phyloP scores from a whole-genome alignment of 1,140 invertebrate genomes.

The Lasaia peninsularis region DNA sequence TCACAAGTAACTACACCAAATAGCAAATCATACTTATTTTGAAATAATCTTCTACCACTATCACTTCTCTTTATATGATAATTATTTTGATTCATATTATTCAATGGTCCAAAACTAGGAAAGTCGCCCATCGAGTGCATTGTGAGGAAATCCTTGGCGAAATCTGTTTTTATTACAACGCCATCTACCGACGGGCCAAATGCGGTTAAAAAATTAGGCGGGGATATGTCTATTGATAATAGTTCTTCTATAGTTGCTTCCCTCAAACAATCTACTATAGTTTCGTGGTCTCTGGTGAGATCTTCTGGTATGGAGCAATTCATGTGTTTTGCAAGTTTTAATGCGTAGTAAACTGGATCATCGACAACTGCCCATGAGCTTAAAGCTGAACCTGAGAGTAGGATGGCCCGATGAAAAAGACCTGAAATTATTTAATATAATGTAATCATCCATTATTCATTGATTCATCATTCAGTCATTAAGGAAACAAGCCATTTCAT shows the following conservation, averaged over 20 bases:
- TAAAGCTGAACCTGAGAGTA: constrained; percentile 94
- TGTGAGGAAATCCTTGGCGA: constrained; percentile 85
- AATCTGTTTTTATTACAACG: constrained; percentile 89
- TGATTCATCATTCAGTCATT: too few relatives aligned
- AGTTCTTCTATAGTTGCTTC: constrained; percentile 87
- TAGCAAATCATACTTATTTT: constrained; percentile 86
- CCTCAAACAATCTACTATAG: constrained; percentile 88
- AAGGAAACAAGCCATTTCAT: too few relatives aligned
- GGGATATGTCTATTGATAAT: constrained; percentile 86
- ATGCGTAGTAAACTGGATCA: constrained; percentile 90
- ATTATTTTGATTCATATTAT: constrained; percentile 56
- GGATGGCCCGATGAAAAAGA: constrained; percentile 92
- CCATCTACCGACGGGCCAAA: constrained; percentile 93
- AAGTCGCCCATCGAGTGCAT: constrained; percentile 83
- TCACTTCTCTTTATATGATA: constrained; percentile 55
- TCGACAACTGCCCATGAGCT: constrained; percentile 96
- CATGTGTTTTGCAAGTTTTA: constrained; percentile 83
- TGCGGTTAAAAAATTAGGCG: constrained; percentile 90
- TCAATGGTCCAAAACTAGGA: constrained; percentile 78
- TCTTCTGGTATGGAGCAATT: constrained; percentile 92
- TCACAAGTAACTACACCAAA: constrained; percentile 92
- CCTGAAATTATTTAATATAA: constrained; percentile 71
- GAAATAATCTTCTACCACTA: constrained; percentile 43
- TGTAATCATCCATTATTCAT: too few relatives aligned
- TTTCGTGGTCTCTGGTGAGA: constrained; percentile 86